Evolutionary conservation across 2,888 invertebrate species (phyloP).

Genomic region (Cabera pusaria): DNA sequence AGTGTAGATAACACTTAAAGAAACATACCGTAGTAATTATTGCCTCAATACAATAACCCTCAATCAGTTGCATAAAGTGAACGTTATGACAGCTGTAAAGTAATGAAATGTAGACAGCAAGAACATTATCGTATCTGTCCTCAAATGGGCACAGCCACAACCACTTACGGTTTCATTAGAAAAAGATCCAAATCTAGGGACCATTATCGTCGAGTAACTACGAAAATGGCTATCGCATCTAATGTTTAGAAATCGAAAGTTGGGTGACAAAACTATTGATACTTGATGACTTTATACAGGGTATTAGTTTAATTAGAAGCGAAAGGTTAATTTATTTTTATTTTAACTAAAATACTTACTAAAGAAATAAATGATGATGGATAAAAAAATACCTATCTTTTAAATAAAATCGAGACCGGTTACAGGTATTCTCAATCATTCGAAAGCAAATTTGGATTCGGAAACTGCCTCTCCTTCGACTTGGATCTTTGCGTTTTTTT

Average conservation of each 20-base stretch:
- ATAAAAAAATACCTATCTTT: too few relatives aligned
- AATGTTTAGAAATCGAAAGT: constrained; percentile 54
- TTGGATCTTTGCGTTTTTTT: too few relatives aligned
- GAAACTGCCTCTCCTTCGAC: too few relatives aligned
- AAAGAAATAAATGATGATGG: not conserved
- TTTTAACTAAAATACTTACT: not conserved
- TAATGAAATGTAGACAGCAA: constrained; percentile 30
- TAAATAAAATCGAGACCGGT: too few relatives aligned
- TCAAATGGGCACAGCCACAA: constrained; percentile 50
- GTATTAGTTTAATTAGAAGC: too few relatives aligned
- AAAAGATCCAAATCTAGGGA: constrained; percentile 69
- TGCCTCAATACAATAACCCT: too few relatives aligned
- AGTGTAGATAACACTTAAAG: too few relatives aligned
- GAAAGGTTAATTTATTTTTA: not conserved
- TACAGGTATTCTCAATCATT: too few relatives aligned
- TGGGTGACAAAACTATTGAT: constrained; percentile 19
- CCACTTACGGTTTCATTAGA: constrained; percentile 74
- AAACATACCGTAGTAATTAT: too few relatives aligned
- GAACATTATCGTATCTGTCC: constrained; percentile 47
- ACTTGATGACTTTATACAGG: not conserved
- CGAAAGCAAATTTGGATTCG: too few relatives aligned
- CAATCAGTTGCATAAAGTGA: constrained; percentile 23
- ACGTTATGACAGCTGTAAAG: constrained; percentile 11
- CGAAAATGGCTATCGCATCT: constrained; percentile 67
- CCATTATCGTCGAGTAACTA: constrained; percentile 68